A percentile compares a stretch with the other conserved stretches of the same genome.
These are phyloP conservation scores for Idaea dimidiata DNA, from an alignment of 2,888 invertebrate genomes.

Conservation along the genomic window DNA sequence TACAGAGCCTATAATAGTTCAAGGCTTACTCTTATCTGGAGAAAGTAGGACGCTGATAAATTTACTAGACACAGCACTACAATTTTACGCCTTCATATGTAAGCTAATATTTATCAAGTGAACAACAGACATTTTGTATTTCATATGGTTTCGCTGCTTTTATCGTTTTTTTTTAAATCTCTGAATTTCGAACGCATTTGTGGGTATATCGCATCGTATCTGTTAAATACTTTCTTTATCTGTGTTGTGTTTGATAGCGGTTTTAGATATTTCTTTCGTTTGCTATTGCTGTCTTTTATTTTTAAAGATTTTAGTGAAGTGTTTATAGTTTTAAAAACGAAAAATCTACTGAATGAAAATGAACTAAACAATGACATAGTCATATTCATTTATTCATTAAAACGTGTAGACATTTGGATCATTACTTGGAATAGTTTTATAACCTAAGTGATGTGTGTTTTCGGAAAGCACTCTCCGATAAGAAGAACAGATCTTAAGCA, in stretches of 20 bases:
- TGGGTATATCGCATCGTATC: neutral
- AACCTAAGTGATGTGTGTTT: no score
- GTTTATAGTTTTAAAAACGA: neutral
- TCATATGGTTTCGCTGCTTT: neutral
- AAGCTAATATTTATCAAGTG: slow-evolving; percentile 17
- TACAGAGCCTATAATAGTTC: neutral
- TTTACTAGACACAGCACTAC: slow-evolving; percentile 12
- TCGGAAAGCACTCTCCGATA: no score
- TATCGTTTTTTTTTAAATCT: neutral
- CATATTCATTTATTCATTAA: no score
- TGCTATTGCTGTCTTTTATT: neutral
- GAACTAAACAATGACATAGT: no score
- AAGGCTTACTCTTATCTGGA: slow-evolving; percentile 14
- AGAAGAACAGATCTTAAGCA: no score
- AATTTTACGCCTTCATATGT: slow-evolving; percentile 9
- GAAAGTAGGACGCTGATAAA: slow-evolving; percentile 29
- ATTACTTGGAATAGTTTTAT: no score
- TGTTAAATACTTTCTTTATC: neutral
- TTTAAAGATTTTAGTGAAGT: neutral
- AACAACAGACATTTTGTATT: neutral
- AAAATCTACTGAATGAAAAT: neutral
- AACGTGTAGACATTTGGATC: no score
- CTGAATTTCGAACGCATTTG: neutral
- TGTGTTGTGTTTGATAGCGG: neutral
- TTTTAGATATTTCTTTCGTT: neutral